Percentiles rank a stretch among this genome's conserved stretches.
Evolutionary conservation across 2,113 vertebrate species (phyloP).

Genomic region (Lamprologus tigripictilis): DNA sequence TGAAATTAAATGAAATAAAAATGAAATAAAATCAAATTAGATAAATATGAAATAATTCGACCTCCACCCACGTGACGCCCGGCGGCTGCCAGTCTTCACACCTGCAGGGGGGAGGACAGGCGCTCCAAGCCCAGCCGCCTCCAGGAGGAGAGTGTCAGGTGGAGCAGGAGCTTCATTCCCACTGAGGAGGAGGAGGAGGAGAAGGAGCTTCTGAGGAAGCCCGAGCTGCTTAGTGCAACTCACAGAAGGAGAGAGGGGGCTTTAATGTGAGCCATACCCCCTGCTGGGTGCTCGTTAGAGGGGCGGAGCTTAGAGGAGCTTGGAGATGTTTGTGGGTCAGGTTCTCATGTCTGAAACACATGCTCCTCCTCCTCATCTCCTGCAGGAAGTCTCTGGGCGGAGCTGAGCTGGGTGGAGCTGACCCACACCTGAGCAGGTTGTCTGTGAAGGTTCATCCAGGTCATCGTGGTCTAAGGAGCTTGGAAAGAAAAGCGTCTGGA

Average conservation of each 20-base stretch:
- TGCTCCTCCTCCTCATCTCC: not conserved
- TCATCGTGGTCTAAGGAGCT: not conserved
- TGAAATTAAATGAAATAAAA: not conserved
- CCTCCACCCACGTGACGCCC: not conserved
- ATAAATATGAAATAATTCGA: rapidly evolving
- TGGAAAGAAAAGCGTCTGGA: not conserved
- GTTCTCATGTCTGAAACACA: not conserved
- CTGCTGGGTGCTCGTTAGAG: not conserved
- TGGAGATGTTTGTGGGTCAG: not conserved
- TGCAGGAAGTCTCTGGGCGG: not conserved
- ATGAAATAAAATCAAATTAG: not conserved
- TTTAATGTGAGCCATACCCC: not conserved
- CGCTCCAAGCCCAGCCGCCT: not conserved
- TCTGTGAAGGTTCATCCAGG: not conserved
- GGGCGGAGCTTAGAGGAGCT: not conserved
- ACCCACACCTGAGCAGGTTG: not conserved
- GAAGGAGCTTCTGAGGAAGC: not conserved
- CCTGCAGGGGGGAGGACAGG: not conserved
- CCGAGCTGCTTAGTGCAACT: not conserved
- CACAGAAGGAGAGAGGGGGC: not conserved
- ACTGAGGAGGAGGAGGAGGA: not conserved
- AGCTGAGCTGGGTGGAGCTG: not conserved
- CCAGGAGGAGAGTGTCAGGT: not conserved
- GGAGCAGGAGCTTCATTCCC: not conserved
- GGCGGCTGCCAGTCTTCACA: not conserved